Percentiles rank a stretch among this genome's conserved stretches.
These are phyloP conservation scores for Pygoscelis adeliae DNA, from an alignment of 2,113 vertebrate species.

Conservation along the genomic window DNA sequence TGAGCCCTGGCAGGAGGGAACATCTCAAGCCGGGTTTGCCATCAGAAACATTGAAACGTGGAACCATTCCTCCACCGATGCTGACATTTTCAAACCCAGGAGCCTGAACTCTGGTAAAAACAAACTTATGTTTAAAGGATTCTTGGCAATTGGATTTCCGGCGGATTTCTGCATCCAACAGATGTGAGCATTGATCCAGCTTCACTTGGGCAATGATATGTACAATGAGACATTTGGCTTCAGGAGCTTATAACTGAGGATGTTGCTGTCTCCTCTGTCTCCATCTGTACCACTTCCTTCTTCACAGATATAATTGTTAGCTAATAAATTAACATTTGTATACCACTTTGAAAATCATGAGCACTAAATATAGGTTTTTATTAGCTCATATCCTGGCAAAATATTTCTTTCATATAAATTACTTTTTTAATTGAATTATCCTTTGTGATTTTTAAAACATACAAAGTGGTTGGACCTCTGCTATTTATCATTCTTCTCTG, in stretches of 20 bases:
- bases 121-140: constrained; percentile 20
- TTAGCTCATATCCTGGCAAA: constrained; percentile 39
- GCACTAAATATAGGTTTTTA: neutral
- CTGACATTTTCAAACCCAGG: constrained; percentile 45
- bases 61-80: neutral
- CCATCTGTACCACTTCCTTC: constrained; percentile 19
- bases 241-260: neutral
- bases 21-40: neutral
- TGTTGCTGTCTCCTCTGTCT: constrained; percentile 11
- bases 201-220: neutral
- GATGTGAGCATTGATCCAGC: constrained; percentile 33
- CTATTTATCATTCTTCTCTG: constrained; percentile 12
- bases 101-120: constrained; percentile 25
- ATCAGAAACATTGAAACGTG: neutral
- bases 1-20: constrained; percentile 33
- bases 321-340: constrained; percentile 34
- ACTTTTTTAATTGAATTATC: constrained; percentile 13
- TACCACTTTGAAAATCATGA: neutral
- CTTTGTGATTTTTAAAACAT: neutral
- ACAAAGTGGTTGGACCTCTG: neutral
- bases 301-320: neutral
- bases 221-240: constrained; percentile 10
- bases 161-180: constrained; percentile 1
- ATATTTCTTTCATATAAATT: neutral
- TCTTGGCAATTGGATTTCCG: constrained; percentile 20